Evolutionary conservation across 2,113 vertebrate species (phyloP).

Genomic region (Miniopterus natalensis): DNA sequence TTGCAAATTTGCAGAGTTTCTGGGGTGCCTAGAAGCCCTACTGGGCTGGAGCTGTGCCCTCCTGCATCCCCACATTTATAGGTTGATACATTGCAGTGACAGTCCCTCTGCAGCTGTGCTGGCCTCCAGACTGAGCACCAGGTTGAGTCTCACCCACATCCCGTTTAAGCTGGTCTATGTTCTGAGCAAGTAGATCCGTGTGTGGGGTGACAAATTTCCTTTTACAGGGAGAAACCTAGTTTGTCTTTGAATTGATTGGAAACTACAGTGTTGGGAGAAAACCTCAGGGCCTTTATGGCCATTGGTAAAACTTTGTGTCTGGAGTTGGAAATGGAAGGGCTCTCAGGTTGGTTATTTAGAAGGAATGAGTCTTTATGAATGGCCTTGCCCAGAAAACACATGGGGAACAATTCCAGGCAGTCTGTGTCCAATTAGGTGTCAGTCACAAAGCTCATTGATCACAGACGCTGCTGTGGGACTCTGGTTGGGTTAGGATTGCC

Average conservation of each 20-base stretch:
- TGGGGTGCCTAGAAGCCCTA: background rate
- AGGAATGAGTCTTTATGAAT: conserved; percentile 71
- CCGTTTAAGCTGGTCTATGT: conserved; percentile 41
- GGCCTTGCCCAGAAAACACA: conserved; percentile 64
- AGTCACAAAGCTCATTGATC: conserved; percentile 62
- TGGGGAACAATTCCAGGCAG: conserved; percentile 38
- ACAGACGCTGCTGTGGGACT: conserved; percentile 59
- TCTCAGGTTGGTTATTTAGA: conserved; percentile 61
- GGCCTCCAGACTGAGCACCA: conserved; percentile 53
- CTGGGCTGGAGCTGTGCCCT: background rate
- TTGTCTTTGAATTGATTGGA: conserved; percentile 61
- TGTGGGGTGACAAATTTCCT: conserved; percentile 67
- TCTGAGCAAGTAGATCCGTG: conserved; percentile 61
- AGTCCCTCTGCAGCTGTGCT: conserved; percentile 44
- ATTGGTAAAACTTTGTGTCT: conserved; percentile 34
- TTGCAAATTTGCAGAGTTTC: conserved; percentile 37
- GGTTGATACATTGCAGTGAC: background rate
- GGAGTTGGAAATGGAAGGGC: background rate
- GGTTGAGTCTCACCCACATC: conserved; percentile 66
- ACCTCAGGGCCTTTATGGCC: conserved; percentile 47
- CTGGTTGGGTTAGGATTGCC: conserved; percentile 16
- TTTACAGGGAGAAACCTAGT: conserved; percentile 29
- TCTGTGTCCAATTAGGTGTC: conserved; percentile 75
- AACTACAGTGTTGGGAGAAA: conserved; percentile 66
- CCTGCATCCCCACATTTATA: background rate